phyloP scores from a whole-genome alignment of 1,140 invertebrate species.

The Colletes latitarsis region DNA sequence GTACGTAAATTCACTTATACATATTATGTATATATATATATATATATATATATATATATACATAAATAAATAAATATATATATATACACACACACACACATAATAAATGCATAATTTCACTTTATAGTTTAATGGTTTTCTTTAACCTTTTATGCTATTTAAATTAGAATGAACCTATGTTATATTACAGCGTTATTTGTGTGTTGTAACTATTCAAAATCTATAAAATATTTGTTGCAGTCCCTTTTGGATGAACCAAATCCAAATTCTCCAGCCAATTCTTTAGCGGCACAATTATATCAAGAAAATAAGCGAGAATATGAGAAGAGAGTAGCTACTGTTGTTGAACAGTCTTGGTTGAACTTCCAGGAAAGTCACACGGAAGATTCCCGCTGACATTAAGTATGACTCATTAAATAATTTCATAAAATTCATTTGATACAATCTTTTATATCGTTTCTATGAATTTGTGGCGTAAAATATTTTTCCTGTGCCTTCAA shows the following conservation, averaged over 20 bases:
- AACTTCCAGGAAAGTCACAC: slow-evolving; percentile 80
- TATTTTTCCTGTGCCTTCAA: background rate
- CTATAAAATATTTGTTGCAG: slow-evolving; percentile 78
- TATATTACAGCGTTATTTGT: slow-evolving; percentile 27
- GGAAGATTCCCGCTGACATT: slow-evolving; percentile 79
- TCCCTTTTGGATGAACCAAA: slow-evolving; percentile 86
- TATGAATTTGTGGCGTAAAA: slow-evolving; percentile 3
- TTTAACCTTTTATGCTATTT: slow-evolving; percentile 61
- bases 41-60: slow-evolving; percentile 13
- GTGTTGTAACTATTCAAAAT: slow-evolving; percentile 16
- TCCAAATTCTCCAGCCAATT: slow-evolving; percentile 88
- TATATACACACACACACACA: slow-evolving; percentile 63
- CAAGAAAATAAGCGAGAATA: slow-evolving; percentile 86
- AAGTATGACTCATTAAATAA: slow-evolving; percentile 47
- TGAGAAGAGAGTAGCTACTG: slow-evolving; percentile 86
- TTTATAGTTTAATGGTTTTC: slow-evolving; percentile 57
- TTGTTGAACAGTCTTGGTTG: slow-evolving; percentile 86
- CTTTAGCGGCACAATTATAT: slow-evolving; percentile 86
- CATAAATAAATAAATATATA: slow-evolving; percentile 11
- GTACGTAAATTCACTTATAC: slow-evolving; percentile 70
- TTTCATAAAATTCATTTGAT: slow-evolving; percentile 6
- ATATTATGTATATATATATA: slow-evolving; percentile 47
- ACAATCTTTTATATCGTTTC: slow-evolving; percentile 1
- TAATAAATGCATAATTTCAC: slow-evolving; percentile 77
- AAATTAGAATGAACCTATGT: slow-evolving; percentile 33